Percentiles rank a stretch among this genome's conserved stretches.
Evolutionary conservation across 2,888 invertebrate species (phyloP).

Genomic region (Fragum fragum): DNA sequence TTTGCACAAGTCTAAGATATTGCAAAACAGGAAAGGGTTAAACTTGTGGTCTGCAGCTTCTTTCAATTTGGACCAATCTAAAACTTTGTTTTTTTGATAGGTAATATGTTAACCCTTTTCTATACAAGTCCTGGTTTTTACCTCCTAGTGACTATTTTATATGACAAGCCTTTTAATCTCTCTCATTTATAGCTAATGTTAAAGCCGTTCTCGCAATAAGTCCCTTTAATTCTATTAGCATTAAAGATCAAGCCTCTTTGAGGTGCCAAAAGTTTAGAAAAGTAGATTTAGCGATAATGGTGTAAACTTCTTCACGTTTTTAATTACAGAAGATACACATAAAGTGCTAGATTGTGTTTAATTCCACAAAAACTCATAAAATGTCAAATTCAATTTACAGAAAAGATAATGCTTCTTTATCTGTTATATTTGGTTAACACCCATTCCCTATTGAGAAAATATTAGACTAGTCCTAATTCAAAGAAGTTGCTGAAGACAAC

Average conservation of each 20-base stretch:
- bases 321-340: background rate
- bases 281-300: background rate
- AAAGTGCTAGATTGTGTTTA: background rate
- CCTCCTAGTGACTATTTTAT: too few species aligned
- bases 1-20: too few species aligned
- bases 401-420: background rate
- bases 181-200: conserved; percentile 4
- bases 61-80: too few species aligned
- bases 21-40: too few species aligned
- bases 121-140: too few species aligned
- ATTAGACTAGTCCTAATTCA: too few species aligned
- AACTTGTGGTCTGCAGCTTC: too few species aligned
- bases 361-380: background rate
- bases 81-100: too few species aligned
- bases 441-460: too few species aligned
- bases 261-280: conserved; percentile 8
- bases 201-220: background rate
- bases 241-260: background rate
- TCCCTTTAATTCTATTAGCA: conserved; percentile 14
- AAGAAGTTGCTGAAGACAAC: too few species aligned
- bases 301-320: background rate
- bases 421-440: too few species aligned
- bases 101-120: too few species aligned
- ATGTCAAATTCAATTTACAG: background rate
- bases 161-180: background rate